Conservation (phyloP, 2,888 invertebrate genomes). For the Synanthedon formicaeformis region DNA sequence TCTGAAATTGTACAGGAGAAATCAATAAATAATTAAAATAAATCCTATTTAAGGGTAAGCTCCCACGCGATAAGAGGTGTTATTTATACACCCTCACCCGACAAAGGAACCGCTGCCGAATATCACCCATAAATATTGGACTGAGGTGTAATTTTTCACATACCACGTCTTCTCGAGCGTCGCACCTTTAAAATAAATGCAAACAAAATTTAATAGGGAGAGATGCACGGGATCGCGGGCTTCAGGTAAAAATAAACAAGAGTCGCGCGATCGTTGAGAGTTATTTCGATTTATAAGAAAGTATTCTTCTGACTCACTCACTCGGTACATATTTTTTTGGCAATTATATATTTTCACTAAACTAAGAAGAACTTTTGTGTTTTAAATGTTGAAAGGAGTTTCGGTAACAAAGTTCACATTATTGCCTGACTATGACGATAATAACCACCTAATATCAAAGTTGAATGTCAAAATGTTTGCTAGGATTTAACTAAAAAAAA, state of each 20-base stretch:
- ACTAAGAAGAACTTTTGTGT: background rate
- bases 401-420: too few relatives aligned
- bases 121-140: constrained; percentile 72
- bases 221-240: constrained; percentile 66
- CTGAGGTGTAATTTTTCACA: constrained; percentile 72
- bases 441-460: too few relatives aligned
- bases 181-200: constrained; percentile 72
- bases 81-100: constrained; percentile 68
- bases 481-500: too few relatives aligned
- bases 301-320: background rate
- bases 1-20: background rate
- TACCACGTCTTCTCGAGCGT: constrained; percentile 67
- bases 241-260: constrained; percentile 68
- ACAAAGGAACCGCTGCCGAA: constrained; percentile 71
- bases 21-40: constrained; percentile 67
- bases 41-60: constrained; percentile 66
- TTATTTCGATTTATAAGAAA: background rate
- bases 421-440: too few relatives aligned
- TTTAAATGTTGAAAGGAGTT: background rate
- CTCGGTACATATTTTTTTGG: background rate
- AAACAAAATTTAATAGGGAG: constrained; percentile 72
- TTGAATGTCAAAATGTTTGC: too few relatives aligned
- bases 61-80: constrained; percentile 71
- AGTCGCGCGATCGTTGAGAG: constrained; percentile 51
- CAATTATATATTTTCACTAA: background rate